phyloP scores from a whole-genome alignment of 2,113 vertebrate genomes.

The Petaurus breviceps region DNA sequence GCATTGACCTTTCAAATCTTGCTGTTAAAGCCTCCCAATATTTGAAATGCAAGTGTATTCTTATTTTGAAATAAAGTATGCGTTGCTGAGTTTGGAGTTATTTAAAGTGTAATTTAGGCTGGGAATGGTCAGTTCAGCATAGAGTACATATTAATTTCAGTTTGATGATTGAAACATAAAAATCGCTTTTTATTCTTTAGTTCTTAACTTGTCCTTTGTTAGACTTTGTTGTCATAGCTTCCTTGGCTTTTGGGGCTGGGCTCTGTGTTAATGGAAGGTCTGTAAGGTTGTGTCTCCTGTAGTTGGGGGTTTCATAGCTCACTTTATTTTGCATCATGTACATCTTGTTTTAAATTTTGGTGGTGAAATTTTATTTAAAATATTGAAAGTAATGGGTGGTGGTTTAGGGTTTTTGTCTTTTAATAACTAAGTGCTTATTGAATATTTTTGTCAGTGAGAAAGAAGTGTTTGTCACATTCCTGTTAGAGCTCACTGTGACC shows the following conservation, averaged over 20 bases:
- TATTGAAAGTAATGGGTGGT: slow-evolving; percentile 1
- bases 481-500: slow-evolving; percentile 23
- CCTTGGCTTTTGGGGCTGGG: slow-evolving; percentile 46
- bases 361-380: slow-evolving; percentile 48
- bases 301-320: slow-evolving; percentile 29
- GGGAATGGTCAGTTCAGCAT: slow-evolving; percentile 41
- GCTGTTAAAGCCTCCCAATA: neutral
- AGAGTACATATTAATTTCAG: slow-evolving; percentile 36
- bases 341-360: slow-evolving; percentile 49
- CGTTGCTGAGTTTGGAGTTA: neutral
- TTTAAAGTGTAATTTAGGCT: slow-evolving; percentile 13
- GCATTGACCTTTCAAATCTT: neutral
- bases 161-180: slow-evolving; percentile 32
- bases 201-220: neutral
- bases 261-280: slow-evolving; percentile 33
- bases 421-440: slow-evolving; percentile 41
- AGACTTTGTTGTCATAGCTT: slow-evolving; percentile 26
- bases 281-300: slow-evolving; percentile 21
- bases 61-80: slow-evolving; percentile 17
- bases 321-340: slow-evolving; percentile 14
- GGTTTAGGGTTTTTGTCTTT: no score
- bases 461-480: slow-evolving; percentile 22
- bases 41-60: neutral
- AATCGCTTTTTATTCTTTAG: neutral
- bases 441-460: slow-evolving; percentile 20